Percentiles rank a stretch among this genome's conserved stretches.
Evolutionary conservation across 2,113 vertebrate species (phyloP).

Genomic region (Plectropomus leopardus): DNA sequence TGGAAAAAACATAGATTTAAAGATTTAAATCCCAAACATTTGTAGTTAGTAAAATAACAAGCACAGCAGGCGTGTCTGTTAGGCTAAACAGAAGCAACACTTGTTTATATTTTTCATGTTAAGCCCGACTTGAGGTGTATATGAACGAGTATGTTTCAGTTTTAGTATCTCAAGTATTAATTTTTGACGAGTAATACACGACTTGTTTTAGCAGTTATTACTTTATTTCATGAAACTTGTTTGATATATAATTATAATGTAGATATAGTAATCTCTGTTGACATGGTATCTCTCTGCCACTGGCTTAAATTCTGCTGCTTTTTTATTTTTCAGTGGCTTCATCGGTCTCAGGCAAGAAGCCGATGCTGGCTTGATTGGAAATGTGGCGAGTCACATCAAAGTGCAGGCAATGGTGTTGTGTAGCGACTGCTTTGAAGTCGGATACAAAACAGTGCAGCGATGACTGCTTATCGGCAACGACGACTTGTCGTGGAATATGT

Average conservation of each 20-base stretch:
- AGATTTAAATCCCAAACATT: neutral
- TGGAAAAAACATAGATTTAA: neutral
- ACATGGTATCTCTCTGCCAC: conserved; percentile 1
- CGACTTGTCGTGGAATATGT: conserved; percentile 12
- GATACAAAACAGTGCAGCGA: conserved; percentile 35
- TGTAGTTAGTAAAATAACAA: neutral
- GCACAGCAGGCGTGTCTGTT: neutral
- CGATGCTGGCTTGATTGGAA: conserved; percentile 11
- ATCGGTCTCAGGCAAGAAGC: conserved; percentile 7
- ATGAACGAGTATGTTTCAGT: neutral
- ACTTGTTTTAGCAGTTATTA: neutral
- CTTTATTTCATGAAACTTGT: neutral
- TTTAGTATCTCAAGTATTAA: neutral
- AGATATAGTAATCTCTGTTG: neutral
- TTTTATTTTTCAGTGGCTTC: conserved; percentile 17
- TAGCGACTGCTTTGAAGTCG: conserved; percentile 45
- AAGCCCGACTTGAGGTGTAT: neutral
- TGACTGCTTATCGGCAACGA: conserved; percentile 17
- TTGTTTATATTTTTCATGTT: neutral
- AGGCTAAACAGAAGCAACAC: neutral
- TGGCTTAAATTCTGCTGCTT: neutral
- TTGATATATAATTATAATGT: conserved; percentile 2
- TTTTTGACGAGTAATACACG: neutral
- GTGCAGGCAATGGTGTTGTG: conserved; percentile 18
- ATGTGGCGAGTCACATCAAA: conserved; percentile 49